phyloP scores from a whole-genome alignment of 2,888 invertebrate species.

The Herminia tarsipennalis region DNA sequence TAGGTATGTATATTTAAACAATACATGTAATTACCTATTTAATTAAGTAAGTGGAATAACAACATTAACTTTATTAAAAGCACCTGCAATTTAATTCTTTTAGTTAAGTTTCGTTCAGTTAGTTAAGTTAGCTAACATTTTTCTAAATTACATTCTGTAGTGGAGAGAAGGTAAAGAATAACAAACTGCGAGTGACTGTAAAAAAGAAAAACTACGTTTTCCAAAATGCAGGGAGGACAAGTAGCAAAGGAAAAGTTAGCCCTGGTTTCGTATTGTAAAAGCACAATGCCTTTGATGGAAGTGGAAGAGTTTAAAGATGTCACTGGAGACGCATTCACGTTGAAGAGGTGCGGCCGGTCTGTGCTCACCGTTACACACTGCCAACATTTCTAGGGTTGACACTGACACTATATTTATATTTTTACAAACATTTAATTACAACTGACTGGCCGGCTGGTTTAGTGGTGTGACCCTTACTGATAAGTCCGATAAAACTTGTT shows the following conservation, averaged over 20 bases:
- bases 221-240: conserved; percentile 12
- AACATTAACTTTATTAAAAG: neutral
- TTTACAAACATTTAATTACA: no score
- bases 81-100: neutral
- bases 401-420: neutral
- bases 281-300: conserved; percentile 41
- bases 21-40: no score
- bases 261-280: conserved; percentile 32
- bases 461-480: no score
- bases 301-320: conserved; percentile 43
- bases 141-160: neutral
- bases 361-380: conserved; percentile 38
- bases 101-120: no score
- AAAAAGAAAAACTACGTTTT: neutral
- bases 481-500: no score
- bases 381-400: conserved; percentile 36
- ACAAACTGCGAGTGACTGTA: neutral
- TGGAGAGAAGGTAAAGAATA: neutral
- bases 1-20: no score
- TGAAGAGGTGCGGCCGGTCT: conserved; percentile 43
- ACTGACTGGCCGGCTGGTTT: no score
- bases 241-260: conserved; percentile 25
- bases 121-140: neutral
- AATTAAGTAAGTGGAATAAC: neutral
- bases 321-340: conserved; percentile 32